phyloP scores from a whole-genome alignment of 2,888 invertebrate genomes.

The Catonia carolina region DNA sequence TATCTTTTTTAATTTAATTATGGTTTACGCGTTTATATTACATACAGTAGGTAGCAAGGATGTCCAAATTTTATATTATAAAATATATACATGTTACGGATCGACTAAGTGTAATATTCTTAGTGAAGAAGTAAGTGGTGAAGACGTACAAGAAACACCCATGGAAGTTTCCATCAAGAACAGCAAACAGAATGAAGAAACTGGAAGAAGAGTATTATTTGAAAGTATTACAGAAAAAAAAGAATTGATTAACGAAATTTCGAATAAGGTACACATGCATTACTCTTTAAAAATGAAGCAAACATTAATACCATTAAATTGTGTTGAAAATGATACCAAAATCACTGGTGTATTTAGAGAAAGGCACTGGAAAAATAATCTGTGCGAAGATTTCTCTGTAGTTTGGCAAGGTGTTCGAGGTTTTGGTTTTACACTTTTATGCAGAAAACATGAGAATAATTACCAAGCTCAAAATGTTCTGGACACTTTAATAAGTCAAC shows the following conservation, averaged over 20 bases:
- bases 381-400: conserved; percentile 11
- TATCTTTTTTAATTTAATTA: background rate
- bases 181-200: background rate
- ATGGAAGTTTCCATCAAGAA: background rate
- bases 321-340: conserved; percentile 16
- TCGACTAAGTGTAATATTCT: background rate
- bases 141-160: background rate
- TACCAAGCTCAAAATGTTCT: conserved; percentile 19
- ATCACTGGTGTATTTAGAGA: conserved; percentile 20
- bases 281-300: conserved; percentile 22
- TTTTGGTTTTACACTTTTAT: conserved; percentile 20
- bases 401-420: conserved; percentile 22
- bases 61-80: conserved; percentile 17
- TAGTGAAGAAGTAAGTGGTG: background rate
- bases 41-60: conserved; percentile 22
- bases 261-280: conserved; percentile 20
- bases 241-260: conserved; percentile 15
- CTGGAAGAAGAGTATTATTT: conserved; percentile 1
- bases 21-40: conserved; percentile 23
- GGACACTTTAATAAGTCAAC: conserved; percentile 14
- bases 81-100: conserved; percentile 16
- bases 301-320: conserved; percentile 11
- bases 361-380: conserved; percentile 18
- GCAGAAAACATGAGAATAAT: conserved; percentile 14
- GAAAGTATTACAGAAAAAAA: conserved; percentile 22